Conservation (phyloP, 2,113 vertebrate genomes). For the Phoxinus phoxinus region DNA sequence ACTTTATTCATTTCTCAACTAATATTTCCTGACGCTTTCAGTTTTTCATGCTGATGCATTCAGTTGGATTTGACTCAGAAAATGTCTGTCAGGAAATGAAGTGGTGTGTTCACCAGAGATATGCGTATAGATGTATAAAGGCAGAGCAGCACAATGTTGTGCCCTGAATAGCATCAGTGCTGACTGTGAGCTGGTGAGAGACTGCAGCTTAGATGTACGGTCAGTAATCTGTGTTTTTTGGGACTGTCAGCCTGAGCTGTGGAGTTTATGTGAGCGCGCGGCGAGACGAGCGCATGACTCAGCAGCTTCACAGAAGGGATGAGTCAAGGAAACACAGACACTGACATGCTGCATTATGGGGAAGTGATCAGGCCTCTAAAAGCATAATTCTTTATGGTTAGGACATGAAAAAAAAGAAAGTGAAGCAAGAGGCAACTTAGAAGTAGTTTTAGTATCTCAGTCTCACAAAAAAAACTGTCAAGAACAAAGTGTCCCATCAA, state of each 20-base stretch:
- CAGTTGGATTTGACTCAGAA: not conserved
- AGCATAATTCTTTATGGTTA: constrained; percentile 20
- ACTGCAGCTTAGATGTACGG: not conserved
- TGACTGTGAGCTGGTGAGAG: constrained; percentile 1
- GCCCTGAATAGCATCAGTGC: constrained; percentile 24
- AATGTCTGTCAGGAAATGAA: not conserved
- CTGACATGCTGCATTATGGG: constrained; percentile 7
- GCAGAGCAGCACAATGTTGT: not conserved
- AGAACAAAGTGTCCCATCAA: not conserved
- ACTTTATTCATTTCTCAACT: no score
- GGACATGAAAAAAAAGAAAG: not conserved
- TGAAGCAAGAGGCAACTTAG: not conserved
- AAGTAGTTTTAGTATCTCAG: not conserved
- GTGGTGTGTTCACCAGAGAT: not conserved
- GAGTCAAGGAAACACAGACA: not conserved
- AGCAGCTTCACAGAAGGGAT: constrained; percentile 33
- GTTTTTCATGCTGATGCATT: not conserved
- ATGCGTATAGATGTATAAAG: not conserved
- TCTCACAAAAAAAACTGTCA: not conserved
- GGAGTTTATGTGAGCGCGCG: constrained; percentile 4
- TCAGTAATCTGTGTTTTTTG: constrained; percentile 5
- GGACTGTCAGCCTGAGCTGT: constrained; percentile 8
- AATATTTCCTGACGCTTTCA: not conserved
- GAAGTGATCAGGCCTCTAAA: constrained; percentile 26
- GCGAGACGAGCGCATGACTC: constrained; percentile 25